A percentile compares a stretch with the other conserved stretches of the same genome.
phyloP scores from a whole-genome alignment of 2,113 vertebrate species.

The Myotis davidii region DNA sequence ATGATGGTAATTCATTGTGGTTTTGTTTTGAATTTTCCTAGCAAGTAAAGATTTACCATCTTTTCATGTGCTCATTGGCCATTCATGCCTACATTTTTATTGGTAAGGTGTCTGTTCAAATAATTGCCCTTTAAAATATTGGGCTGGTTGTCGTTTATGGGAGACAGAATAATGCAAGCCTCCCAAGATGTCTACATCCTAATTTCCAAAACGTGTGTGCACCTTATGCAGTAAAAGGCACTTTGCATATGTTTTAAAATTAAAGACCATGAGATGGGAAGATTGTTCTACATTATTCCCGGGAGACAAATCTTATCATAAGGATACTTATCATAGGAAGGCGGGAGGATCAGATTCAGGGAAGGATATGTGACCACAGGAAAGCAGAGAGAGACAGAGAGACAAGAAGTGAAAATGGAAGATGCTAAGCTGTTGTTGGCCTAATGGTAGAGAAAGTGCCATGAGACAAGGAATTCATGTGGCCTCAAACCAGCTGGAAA shows the following conservation, averaged over 20 bases:
- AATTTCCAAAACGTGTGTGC: neutral
- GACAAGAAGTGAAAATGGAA: neutral
- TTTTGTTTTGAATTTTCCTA: constrained; percentile 6
- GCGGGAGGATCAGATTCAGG: neutral
- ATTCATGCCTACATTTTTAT: neutral
- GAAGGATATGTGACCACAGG: neutral
- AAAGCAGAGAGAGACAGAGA: neutral
- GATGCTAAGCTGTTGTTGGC: neutral
- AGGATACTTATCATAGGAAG: neutral
- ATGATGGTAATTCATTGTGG: neutral
- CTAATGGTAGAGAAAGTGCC: neutral
- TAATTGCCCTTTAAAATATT: neutral
- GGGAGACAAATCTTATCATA: neutral
- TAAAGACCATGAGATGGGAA: neutral
- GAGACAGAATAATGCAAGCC: neutral
- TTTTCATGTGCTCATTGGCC: neutral
- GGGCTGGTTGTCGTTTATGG: neutral
- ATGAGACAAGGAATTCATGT: neutral
- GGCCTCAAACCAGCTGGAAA: neutral
- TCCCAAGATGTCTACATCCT: neutral
- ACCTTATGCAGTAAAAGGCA: neutral
- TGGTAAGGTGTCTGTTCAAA: neutral
- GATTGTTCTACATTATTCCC: neutral
- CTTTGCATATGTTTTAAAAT: neutral
- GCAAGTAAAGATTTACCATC: neutral